phyloP scores from a whole-genome alignment of 1,140 invertebrate genomes.

The Drosophila micromelanica region DNA sequence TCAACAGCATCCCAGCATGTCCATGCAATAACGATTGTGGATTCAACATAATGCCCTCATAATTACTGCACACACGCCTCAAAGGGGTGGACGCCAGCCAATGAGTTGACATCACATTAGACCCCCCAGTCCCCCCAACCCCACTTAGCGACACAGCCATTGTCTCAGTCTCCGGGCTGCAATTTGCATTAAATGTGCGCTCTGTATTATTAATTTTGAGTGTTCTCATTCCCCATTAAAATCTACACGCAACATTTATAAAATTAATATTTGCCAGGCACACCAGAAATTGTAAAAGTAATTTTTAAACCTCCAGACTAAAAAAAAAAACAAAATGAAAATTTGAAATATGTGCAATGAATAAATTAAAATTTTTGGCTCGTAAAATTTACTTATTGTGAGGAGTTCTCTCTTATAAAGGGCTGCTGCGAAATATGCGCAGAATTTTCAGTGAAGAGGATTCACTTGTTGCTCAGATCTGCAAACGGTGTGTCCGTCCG shows the following conservation, averaged over 20 bases:
- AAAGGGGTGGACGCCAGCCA: conserved; percentile 27
- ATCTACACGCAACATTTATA: conserved; percentile 63
- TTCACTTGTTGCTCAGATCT: no score
- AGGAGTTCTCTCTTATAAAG: not conserved
- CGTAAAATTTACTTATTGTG: conserved; percentile 7
- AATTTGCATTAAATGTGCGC: conserved; percentile 81
- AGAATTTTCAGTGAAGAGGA: conserved; percentile 7
- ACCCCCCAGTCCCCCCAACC: not conserved
- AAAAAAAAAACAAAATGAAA: conserved; percentile 4
- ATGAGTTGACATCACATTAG: conserved; percentile 47
- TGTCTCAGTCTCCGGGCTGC: conserved; percentile 48
- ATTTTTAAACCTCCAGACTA: conserved; percentile 11
- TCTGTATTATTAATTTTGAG: conserved; percentile 80
- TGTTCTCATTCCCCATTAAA: conserved; percentile 67
- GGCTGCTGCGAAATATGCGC: not conserved
- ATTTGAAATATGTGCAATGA: conserved; percentile 25
- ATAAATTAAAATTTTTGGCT: conserved; percentile 44
- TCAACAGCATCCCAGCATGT: conserved; percentile 65
- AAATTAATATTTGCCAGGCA: conserved; percentile 65
- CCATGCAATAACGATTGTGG: conserved; percentile 81
- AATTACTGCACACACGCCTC: conserved; percentile 72
- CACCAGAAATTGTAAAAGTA: conserved; percentile 8
- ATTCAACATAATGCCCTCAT: conserved; percentile 82
- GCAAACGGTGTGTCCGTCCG: no score
- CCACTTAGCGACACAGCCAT: not conserved